These are phyloP conservation scores for Plemyria rubiginata DNA, from an alignment of 2,888 invertebrate species.

Conservation along the genomic window DNA sequence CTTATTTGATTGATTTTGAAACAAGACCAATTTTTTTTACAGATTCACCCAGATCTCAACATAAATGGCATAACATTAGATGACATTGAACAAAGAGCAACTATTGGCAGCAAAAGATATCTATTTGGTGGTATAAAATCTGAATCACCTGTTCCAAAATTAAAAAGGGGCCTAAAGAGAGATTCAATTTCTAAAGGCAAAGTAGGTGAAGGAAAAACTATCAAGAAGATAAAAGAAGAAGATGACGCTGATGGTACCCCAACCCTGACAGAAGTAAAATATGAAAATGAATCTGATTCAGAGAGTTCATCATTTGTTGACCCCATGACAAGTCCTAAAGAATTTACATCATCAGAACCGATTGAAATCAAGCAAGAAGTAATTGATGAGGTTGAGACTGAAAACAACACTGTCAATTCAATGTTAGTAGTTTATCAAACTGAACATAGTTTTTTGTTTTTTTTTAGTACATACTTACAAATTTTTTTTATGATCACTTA, in stretches of 20 bases:
- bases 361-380: conserved; percentile 73
- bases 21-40: conserved; percentile 35
- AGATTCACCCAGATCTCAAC: conserved; percentile 91
- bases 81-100: conserved; percentile 83
- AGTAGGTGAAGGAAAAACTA: conserved; percentile 52
- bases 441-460: background rate
- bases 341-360: conserved; percentile 63
- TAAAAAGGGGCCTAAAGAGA: conserved; percentile 67
- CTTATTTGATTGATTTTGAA: too few species aligned
- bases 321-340: conserved; percentile 72
- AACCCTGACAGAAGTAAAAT: conserved; percentile 71
- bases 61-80: conserved; percentile 90
- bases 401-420: conserved; percentile 56
- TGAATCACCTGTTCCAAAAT: conserved; percentile 63
- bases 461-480: too few species aligned
- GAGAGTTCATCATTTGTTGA: conserved; percentile 81
- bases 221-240: conserved; percentile 71
- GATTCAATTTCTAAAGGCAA: conserved; percentile 61
- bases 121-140: conserved; percentile 77
- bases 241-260: conserved; percentile 67
- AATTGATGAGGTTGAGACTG: conserved; percentile 47
- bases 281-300: conserved; percentile 68
- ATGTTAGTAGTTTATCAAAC: conserved; percentile 56
- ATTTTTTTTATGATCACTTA: too few species aligned
- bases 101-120: conserved; percentile 78